Evolutionary conservation across 2,888 invertebrate genomes (phyloP).

Genomic region (Pyralis farinalis): DNA sequence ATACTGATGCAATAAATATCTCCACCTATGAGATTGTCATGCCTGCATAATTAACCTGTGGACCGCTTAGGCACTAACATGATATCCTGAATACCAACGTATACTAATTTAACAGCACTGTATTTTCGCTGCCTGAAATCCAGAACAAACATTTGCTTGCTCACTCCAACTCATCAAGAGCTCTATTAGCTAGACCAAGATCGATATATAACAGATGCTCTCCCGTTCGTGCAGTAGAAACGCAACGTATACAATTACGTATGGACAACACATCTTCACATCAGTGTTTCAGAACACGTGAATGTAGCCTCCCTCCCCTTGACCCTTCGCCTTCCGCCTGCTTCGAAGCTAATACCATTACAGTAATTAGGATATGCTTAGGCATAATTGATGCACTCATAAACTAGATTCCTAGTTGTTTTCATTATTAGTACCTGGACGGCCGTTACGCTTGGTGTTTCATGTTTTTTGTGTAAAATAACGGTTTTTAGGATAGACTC

Average conservation of each 20-base stretch:
- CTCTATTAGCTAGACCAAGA: conserved; percentile 5
- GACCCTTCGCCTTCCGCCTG: conserved; percentile 46
- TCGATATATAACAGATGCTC: neutral
- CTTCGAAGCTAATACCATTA: conserved; percentile 71
- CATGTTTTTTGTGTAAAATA: too few relatives aligned
- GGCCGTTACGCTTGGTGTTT: too few relatives aligned
- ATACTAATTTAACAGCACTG: conserved; percentile 15
- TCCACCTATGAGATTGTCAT: conserved; percentile 10
- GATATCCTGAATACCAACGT: conserved; percentile 14
- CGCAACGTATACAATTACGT: conserved; percentile 37
- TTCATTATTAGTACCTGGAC: conserved; percentile 37
- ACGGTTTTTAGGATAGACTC: too few relatives aligned
- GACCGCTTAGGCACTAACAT: conserved; percentile 13
- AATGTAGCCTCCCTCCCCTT: conserved; percentile 29
- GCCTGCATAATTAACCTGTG: conserved; percentile 15
- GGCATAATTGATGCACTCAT: conserved; percentile 75
- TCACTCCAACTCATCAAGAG: neutral
- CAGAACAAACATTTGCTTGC: conserved; percentile 13
- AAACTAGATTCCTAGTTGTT: conserved; percentile 49
- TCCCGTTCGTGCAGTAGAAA: conserved; percentile 18
- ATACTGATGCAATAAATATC: conserved; percentile 9
- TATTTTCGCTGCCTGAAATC: conserved; percentile 16
- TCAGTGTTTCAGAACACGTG: conserved; percentile 64
- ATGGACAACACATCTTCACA: conserved; percentile 43
- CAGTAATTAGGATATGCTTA: conserved; percentile 78